These are phyloP conservation scores for Austrolebias charrua DNA, from an alignment of 2,797 vertebrate genomes.

Conservation along the genomic window DNA sequence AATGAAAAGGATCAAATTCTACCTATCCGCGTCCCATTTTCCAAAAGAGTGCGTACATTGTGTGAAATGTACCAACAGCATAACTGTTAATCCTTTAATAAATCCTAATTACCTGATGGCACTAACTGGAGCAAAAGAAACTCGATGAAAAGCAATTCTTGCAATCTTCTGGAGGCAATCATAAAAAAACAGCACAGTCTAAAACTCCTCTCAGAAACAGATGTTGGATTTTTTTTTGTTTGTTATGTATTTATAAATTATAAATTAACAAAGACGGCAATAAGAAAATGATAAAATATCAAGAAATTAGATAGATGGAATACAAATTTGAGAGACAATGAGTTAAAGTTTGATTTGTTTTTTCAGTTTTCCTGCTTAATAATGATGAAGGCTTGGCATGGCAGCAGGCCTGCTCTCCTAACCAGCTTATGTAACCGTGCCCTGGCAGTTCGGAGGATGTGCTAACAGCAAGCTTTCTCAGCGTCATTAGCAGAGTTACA, in stretches of 20 bases:
- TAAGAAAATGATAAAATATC: constrained; percentile 4
- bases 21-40: neutral
- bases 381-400: constrained; percentile 69
- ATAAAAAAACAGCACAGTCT: constrained; percentile 24
- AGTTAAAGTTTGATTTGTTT: constrained; percentile 28
- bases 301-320: neutral
- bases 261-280: neutral
- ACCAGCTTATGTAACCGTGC: constrained; percentile 76
- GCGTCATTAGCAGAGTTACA: constrained; percentile 75
- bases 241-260: constrained; percentile 2
- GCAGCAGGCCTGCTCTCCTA: constrained; percentile 69
- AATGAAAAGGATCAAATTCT: constrained; percentile 28
- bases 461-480: constrained; percentile 78
- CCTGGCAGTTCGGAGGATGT: constrained; percentile 69
- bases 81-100: constrained; percentile 68
- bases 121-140: constrained; percentile 61
- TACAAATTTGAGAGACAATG: neutral
- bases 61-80: constrained; percentile 44
- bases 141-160: constrained; percentile 19
- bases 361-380: constrained; percentile 37
- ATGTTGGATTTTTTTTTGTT: constrained; percentile 1
- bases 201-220: neutral
- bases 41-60: constrained; percentile 51
- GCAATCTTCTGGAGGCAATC: constrained; percentile 19
- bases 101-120: constrained; percentile 67